phyloP scores from a whole-genome alignment of 2,797 vertebrate genomes.

The Microhierax caerulescens region DNA sequence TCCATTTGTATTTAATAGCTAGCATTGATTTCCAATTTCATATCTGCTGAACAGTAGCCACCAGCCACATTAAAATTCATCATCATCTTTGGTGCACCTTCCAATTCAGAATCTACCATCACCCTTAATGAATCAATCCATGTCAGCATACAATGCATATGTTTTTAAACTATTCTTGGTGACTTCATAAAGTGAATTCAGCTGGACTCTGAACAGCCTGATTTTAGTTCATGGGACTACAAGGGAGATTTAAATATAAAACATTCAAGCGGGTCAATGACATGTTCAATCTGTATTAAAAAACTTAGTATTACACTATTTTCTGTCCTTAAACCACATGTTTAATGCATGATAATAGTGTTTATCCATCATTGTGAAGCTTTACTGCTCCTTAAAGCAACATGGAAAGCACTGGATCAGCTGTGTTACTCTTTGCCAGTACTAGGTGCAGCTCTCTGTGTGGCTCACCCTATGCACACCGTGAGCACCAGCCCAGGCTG shows the following conservation, averaged over 20 bases:
- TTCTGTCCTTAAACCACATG: constrained; percentile 1
- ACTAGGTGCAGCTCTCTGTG: background rate
- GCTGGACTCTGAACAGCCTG: background rate
- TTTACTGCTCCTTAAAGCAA: constrained; percentile 30
- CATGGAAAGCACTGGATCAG: background rate
- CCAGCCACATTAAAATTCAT: constrained; percentile 57
- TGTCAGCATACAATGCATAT: background rate
- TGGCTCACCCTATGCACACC: background rate
- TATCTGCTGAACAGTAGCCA: constrained; percentile 56
- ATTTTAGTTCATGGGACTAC: background rate
- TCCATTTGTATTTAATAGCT: constrained; percentile 54
- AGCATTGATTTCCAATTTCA: constrained; percentile 63
- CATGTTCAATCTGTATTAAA: background rate
- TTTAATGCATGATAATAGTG: background rate
- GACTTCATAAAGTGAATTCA: constrained; percentile 22
- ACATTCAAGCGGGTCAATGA: background rate
- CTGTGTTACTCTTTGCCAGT: background rate
- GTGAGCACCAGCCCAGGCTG: background rate
- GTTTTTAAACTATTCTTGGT: background rate
- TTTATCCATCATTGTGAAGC: constrained; percentile 3
- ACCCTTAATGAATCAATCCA: constrained; percentile 20
- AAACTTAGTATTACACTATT: background rate
- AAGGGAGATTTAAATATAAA: background rate
- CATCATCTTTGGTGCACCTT: constrained; percentile 12
- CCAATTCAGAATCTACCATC: background rate